Conservation (phyloP, 1,140 invertebrate species). For the Carposina sasakii region DNA sequence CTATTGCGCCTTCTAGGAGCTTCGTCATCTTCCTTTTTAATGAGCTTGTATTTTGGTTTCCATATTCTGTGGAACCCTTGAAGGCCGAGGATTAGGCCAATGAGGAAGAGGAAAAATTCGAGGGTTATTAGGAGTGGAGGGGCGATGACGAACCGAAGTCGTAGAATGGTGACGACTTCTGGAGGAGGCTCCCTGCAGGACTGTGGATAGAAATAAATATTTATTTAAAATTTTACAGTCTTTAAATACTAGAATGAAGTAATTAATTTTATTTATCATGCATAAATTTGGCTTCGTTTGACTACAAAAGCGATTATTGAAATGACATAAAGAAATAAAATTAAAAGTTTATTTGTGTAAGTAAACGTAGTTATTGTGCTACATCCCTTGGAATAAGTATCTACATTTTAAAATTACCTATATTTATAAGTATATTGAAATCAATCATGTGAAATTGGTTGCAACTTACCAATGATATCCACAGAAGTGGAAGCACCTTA, state of each 20-base stretch:
- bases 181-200: conserved; percentile 44
- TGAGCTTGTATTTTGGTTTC: conserved; percentile 44
- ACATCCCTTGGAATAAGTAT: too few relatives aligned
- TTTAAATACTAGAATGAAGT: too few relatives aligned
- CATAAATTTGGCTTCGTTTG: too few relatives aligned
- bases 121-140: conserved; percentile 44
- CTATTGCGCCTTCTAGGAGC: conserved; percentile 3
- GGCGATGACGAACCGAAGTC: conserved; percentile 41
- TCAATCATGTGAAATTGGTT: too few relatives aligned
- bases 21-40: conserved; percentile 15
- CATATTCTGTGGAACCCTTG: conserved; percentile 39
- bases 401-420: too few relatives aligned
- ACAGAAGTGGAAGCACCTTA: conserved; percentile 45
- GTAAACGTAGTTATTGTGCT: too few relatives aligned
- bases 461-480: conserved; percentile 51
- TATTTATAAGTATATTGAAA: too few relatives aligned
- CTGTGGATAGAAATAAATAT: conserved; percentile 40
- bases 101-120: conserved; percentile 35
- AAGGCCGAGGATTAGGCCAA: conserved; percentile 34
- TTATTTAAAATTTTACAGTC: too few relatives aligned
- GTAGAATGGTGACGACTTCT: conserved; percentile 34
- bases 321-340: too few relatives aligned
- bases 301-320: too few relatives aligned
- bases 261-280: too few relatives aligned
- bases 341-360: too few relatives aligned